A percentile compares a stretch with the other conserved stretches of the same genome.
Evolutionary conservation across 2,888 invertebrate genomes (phyloP).

Genomic region (Coremacera marginata): DNA sequence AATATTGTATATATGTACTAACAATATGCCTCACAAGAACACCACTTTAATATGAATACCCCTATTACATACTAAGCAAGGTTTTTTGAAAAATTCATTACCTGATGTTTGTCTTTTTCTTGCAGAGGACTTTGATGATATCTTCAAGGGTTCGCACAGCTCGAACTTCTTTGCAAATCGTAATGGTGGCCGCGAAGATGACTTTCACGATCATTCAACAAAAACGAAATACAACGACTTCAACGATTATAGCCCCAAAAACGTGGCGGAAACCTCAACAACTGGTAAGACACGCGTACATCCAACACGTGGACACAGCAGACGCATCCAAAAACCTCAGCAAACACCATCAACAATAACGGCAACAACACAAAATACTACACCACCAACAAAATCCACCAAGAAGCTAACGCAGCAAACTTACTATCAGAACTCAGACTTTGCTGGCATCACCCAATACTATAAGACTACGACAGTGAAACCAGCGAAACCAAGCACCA

Average conservation of each 20-base stretch:
- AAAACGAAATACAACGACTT: conserved; percentile 66
- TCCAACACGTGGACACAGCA: conserved; percentile 53
- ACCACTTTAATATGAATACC: no score
- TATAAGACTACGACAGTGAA: conserved; percentile 58
- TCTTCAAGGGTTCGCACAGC: conserved; percentile 79
- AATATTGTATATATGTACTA: no score
- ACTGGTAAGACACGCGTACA: conserved; percentile 54
- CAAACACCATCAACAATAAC: conserved; percentile 39
- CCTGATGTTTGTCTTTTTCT: neutral
- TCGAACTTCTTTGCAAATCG: conserved; percentile 81
- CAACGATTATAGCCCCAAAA: conserved; percentile 62
- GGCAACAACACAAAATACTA: conserved; percentile 40
- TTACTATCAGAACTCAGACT: conserved; percentile 63
- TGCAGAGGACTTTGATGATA: conserved; percentile 72
- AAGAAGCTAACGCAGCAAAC: conserved; percentile 65
- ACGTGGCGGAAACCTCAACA: conserved; percentile 52
- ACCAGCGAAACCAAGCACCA: conserved; percentile 46
- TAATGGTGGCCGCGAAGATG: conserved; percentile 74
- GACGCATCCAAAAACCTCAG: conserved; percentile 47
- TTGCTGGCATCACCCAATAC: conserved; percentile 51
- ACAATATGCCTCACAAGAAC: no score
- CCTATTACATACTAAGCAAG: no score
- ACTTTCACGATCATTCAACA: conserved; percentile 70
- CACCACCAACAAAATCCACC: conserved; percentile 48
- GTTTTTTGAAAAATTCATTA: no score